phyloP scores from a whole-genome alignment of 2,797 vertebrate species.

The Acanthurus lineatus region DNA sequence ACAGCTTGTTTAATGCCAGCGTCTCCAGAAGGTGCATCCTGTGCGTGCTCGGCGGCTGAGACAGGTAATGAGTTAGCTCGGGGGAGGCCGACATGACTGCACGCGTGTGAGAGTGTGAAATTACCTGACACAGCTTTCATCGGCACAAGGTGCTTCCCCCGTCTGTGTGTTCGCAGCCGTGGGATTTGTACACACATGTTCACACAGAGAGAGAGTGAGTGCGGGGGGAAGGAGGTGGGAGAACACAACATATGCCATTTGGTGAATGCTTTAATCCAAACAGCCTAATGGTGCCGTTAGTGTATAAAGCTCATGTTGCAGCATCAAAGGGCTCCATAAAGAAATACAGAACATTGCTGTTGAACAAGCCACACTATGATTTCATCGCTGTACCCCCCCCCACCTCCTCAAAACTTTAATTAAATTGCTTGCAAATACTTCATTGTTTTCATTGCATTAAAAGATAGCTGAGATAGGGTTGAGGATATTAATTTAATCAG shows the following conservation, averaged over 20 bases:
- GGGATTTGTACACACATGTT: conserved; percentile 62
- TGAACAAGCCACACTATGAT: background rate
- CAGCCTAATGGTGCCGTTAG: conserved; percentile 2
- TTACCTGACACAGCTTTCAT: conserved; percentile 78
- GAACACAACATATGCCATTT: conserved; percentile 60
- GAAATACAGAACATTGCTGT: background rate
- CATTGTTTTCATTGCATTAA: background rate
- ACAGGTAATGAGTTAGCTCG: conserved; percentile 83
- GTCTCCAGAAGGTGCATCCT: conserved; percentile 79
- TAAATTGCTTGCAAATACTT: background rate
- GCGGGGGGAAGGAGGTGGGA: conserved; percentile 26
- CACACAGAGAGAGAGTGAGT: conserved; percentile 16
- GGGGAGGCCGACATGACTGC: conserved; percentile 73
- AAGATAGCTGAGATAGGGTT: background rate
- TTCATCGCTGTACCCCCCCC: background rate
- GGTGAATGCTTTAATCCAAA: conserved; percentile 48
- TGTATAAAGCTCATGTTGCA: background rate
- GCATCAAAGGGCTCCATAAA: background rate
- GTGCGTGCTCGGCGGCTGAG: conserved; percentile 38
- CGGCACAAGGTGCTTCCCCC: conserved; percentile 52
- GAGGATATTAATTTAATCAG: background rate
- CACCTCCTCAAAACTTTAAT: background rate
- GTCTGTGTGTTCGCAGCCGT: conserved; percentile 57
- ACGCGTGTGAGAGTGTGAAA: conserved; percentile 77
- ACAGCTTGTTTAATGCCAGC: conserved; percentile 75